phyloP scores from a whole-genome alignment of 2,888 invertebrate species.

The Pandemis cinnamomeana region DNA sequence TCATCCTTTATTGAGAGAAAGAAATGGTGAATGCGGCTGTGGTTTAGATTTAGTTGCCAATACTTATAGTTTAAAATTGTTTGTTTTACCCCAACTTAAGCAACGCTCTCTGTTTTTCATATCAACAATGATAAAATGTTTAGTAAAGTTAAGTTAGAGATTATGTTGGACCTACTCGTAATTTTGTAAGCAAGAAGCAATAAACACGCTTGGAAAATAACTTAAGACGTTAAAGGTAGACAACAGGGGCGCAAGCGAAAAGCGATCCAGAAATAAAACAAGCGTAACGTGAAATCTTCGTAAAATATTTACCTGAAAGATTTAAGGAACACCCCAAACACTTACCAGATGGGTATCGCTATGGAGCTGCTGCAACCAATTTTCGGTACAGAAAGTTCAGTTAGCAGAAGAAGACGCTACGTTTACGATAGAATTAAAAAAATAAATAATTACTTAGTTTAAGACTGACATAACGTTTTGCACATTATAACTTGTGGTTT shows the following conservation, averaged over 20 bases:
- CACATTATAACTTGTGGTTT: no score
- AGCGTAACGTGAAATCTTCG: constrained; percentile 6
- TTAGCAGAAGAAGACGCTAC: not conserved
- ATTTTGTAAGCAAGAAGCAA: not conserved
- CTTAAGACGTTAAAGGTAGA: constrained; percentile 4
- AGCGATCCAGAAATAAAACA: constrained; percentile 4
- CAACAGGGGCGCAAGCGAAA: not conserved
- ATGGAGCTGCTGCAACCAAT: not conserved
- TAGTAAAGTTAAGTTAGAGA: not conserved
- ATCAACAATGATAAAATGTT: no score
- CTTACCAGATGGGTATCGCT: constrained; percentile 22
- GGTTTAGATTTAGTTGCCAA: no score
- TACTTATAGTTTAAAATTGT: no score
- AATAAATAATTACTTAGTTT: no score
- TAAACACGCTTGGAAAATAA: not conserved
- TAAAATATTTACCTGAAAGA: constrained; percentile 31
- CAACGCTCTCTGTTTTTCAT: no score
- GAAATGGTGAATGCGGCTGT: no score
- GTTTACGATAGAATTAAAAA: not conserved
- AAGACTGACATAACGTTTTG: no score
- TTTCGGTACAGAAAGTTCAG: not conserved
- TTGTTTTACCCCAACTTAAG: no score
- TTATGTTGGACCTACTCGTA: not conserved
- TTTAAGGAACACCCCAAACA: constrained; percentile 22
- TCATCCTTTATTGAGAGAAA: no score